phyloP scores from a whole-genome alignment of 2,113 vertebrate genomes.

The Tetraodon nigroviridis region DNA sequence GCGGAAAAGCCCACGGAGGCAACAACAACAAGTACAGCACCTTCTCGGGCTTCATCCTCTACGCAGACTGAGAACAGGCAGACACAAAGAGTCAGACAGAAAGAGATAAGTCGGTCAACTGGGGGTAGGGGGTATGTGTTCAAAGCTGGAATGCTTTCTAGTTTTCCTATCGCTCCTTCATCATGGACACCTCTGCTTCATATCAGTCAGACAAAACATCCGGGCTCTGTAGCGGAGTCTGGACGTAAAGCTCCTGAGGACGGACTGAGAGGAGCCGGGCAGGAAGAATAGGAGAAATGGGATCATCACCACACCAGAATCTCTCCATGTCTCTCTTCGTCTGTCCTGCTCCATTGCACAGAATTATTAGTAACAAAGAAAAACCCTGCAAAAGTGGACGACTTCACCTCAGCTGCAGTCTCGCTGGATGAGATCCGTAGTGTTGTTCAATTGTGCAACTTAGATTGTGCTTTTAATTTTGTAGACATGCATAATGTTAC shows the following conservation, averaged over 20 bases:
- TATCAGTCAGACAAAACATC: constrained; percentile 53
- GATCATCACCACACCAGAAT: constrained; percentile 39
- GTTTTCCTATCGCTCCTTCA: constrained; percentile 68
- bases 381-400: constrained; percentile 54
- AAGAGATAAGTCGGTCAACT: constrained; percentile 31
- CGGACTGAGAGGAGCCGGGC: constrained; percentile 37
- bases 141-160: constrained; percentile 62
- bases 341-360: constrained; percentile 59
- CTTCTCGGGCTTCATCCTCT: constrained; percentile 98
- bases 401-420: constrained; percentile 38
- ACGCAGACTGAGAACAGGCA: constrained; percentile 83
- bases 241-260: constrained; percentile 53
- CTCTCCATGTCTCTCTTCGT: constrained; percentile 53
- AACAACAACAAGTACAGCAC: constrained; percentile 99
- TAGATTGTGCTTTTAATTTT: constrained; percentile 70
- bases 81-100: constrained; percentile 35
- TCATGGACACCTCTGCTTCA: constrained; percentile 65
- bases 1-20: constrained; percentile 95
- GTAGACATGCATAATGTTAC: constrained; percentile 64
- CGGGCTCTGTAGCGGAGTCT: constrained; percentile 50
- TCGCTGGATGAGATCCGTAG: constrained; percentile 46
- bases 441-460: constrained; percentile 59
- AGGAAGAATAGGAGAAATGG: constrained; percentile 32
- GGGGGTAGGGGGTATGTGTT: constrained; percentile 39
- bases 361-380: constrained; percentile 47